Evolutionary conservation across 2,888 invertebrate genomes (phyloP).

Genomic region (Hirtodrosophila cameraria): DNA sequence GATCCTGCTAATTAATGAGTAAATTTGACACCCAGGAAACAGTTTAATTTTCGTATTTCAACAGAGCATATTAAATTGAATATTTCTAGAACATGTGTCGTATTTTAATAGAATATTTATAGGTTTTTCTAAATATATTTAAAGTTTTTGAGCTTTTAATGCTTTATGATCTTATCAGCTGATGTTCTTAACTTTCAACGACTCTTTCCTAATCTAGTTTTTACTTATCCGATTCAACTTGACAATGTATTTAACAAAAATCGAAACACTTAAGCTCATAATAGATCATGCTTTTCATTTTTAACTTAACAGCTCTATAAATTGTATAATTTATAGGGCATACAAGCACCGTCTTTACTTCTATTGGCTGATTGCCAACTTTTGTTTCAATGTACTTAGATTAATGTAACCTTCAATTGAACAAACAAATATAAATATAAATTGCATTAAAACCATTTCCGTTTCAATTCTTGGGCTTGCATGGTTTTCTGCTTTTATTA

Average conservation of each 20-base stretch:
- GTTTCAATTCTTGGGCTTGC: conserved; percentile 55
- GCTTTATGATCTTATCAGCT: too few relatives aligned
- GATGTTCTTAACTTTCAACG: too few relatives aligned
- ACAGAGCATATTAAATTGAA: background rate
- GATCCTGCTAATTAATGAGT: conserved; percentile 50
- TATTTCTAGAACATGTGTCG: too few relatives aligned
- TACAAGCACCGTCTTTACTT: conserved; percentile 6
- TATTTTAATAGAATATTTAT: too few relatives aligned
- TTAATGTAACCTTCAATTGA: conserved; percentile 62
- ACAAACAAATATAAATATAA: conserved; percentile 55
- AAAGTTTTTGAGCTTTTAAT: background rate
- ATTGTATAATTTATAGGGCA: conserved; percentile 35
- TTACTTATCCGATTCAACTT: too few relatives aligned
- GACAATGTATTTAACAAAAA: too few relatives aligned
- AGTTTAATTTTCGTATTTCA: background rate
- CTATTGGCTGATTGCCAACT: conserved; percentile 8
- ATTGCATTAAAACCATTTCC: conserved; percentile 62
- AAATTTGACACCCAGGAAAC: conserved; percentile 25
- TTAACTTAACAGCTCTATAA: too few relatives aligned
- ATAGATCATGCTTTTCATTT: too few relatives aligned
- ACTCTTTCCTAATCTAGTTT: too few relatives aligned
- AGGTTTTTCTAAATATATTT: too few relatives aligned
- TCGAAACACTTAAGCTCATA: too few relatives aligned
- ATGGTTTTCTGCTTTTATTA: conserved; percentile 8
- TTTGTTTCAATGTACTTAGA: conserved; percentile 44